A percentile compares a stretch with the other conserved stretches of the same genome.
Conservation (phyloP, 2,113 vertebrate species). For the Canis aureus region DNA sequence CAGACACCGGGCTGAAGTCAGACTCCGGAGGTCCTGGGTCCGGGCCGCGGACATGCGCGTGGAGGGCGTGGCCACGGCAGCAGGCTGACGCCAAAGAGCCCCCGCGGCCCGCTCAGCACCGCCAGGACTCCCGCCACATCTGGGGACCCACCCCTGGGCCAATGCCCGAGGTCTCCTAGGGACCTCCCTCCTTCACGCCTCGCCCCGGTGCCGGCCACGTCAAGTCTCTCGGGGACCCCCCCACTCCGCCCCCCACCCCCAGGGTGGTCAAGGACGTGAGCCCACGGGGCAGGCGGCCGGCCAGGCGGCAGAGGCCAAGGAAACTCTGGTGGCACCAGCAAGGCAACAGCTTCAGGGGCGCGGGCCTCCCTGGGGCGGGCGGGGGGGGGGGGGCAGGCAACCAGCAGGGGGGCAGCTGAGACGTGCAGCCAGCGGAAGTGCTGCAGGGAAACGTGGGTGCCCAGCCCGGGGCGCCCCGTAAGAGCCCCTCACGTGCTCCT, state of each 20-base stretch:
- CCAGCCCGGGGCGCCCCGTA: no score
- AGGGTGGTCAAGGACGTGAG: neutral
- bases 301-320: neutral
- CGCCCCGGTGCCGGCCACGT: neutral
- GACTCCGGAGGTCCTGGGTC: neutral
- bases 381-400: no score
- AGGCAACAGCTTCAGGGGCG: rapidly evolving
- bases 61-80: neutral
- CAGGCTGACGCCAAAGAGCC: neutral
- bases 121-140: neutral
- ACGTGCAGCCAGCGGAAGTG: neutral
- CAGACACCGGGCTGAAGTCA: neutral
- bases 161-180: no score
- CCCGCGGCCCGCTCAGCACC: neutral
- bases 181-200: neutral
- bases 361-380: neutral
- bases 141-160: no score
- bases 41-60: neutral
- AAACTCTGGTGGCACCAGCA: rapidly evolving
- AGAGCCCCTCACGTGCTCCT: no score
- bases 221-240: neutral
- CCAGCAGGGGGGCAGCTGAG: neutral
- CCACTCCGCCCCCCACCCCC: neutral
- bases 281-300: neutral
- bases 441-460: no score